Evolutionary conservation across 2,888 invertebrate genomes (phyloP), one percentile per base, ranked within the genome.

Genomic region (Mermis nigrescens): DNA sequence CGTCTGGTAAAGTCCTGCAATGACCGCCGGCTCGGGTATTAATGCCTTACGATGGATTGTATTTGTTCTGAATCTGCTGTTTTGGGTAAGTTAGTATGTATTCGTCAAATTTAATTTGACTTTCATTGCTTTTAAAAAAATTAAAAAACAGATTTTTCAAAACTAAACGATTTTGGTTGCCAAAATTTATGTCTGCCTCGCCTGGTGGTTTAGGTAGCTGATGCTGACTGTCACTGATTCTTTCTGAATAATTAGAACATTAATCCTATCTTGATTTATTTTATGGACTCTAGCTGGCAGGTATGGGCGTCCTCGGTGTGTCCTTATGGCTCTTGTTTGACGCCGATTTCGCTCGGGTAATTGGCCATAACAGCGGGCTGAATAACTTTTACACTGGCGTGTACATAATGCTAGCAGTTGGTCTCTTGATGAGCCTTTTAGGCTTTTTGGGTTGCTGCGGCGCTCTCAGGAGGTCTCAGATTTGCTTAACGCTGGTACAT

Each of bases 401-500:
- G 26, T 83, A 83, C 69, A 79, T 86, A 58, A 78, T 86, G 62
- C 77, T 87, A 62, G 80, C 79, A 29, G 81, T 82, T 59, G 86
- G 86, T 3, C 74, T 80, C 46, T 75, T 85, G 57, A 81, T 86
- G 73, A 79, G 84, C 61, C 72, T 85, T 48, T 81, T 85, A 29
- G 83, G 85, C 22, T 83, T 85, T 73, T 78, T 87, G 53, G 88
- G 87, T 59, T 87, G 86, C 70, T 84, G 83, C 69, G 87, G 87
- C 38, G 84, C 86, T 4, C 80, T 83, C 62, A 80, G 81, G 66
- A 83, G 84, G 74, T 85, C 83, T 26, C 82, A 82, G 68, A 84
- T 84, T 72, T 80, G 85, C 76, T 79, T 89, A 51, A 79, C 82
- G 62, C 77, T 81, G 70, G 85, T 85, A 76, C 80, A 81, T 76